These are phyloP conservation scores for Trachelus stipa DNA, from an alignment of 2,888 invertebrate species.

Conservation along the genomic window DNA sequence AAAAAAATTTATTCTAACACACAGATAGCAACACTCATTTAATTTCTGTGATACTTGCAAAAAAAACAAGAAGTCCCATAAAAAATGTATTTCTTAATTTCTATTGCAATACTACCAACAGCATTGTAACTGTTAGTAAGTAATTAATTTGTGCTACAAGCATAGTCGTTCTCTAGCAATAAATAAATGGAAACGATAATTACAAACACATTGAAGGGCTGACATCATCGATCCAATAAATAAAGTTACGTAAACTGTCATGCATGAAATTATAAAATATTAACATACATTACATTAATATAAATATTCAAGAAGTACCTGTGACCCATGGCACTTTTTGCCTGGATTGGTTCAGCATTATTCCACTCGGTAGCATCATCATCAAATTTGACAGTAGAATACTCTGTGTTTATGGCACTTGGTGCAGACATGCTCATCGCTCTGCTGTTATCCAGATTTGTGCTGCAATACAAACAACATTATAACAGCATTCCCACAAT, in stretches of 20 bases:
- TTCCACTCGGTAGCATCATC: constrained; percentile 68
- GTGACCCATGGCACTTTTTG: constrained; percentile 60
- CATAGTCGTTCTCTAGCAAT: background rate
- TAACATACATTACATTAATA: constrained; percentile 9
- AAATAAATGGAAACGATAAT: constrained; percentile 34
- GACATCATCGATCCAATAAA: constrained; percentile 33
- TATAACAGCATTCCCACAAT: background rate
- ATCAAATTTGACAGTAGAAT: constrained; percentile 78
- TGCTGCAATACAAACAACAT: constrained; percentile 63
- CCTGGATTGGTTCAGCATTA: constrained; percentile 57
- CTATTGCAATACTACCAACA: background rate
- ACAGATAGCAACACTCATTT: no score
- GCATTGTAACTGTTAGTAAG: no score
- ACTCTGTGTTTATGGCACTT: constrained; percentile 84
- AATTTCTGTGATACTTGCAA: background rate
- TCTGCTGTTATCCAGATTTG: constrained; percentile 78
- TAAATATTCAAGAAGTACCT: constrained; percentile 45
- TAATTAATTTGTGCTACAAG: background rate
- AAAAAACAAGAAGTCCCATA: background rate
- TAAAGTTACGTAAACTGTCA: constrained; percentile 44
- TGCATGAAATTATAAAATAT: constrained; percentile 30
- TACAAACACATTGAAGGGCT: constrained; percentile 41
- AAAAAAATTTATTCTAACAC: background rate
- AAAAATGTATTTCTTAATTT: background rate
- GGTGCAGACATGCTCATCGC: constrained; percentile 88